These are phyloP conservation scores for Corythaeola cristata DNA, from an alignment of 2,113 vertebrate species.

Conservation along the genomic window DNA sequence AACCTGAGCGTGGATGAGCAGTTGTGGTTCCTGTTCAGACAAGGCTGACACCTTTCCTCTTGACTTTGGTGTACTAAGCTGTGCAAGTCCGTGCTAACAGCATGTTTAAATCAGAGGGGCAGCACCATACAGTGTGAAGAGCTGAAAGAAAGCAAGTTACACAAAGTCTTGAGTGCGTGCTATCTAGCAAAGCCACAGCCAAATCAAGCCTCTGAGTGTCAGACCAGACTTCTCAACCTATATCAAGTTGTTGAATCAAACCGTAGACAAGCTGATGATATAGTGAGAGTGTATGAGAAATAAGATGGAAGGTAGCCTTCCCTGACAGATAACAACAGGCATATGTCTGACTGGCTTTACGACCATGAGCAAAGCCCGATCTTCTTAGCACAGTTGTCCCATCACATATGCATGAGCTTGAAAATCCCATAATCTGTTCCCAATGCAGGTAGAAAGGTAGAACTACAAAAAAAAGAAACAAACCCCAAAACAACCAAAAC, in stretches of 20 bases:
- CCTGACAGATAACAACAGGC: background rate
- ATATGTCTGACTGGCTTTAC: background rate
- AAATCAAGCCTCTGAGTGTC: background rate
- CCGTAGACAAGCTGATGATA: background rate
- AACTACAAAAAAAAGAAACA: background rate
- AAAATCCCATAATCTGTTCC: background rate
- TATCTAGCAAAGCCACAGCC: background rate
- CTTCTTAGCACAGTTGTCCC: background rate
- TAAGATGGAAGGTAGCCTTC: background rate
- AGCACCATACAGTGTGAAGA: background rate
- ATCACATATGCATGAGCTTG: background rate
- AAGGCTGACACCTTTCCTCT: background rate
- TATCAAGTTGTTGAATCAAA: background rate
- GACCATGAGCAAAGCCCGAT: background rate
- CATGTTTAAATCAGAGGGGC: background rate
- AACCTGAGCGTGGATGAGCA: background rate
- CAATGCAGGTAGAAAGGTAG: background rate
- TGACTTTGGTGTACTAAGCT: too few relatives aligned
- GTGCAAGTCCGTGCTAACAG: background rate
- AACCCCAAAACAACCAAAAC: background rate
- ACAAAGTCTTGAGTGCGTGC: background rate
- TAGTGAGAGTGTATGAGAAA: background rate
- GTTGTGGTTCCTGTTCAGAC: background rate
- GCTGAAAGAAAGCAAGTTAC: background rate
- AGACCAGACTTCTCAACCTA: background rate